Evolutionary conservation across 1,140 invertebrate genomes (phyloP).

Genomic region (Pararge aegeria): DNA sequence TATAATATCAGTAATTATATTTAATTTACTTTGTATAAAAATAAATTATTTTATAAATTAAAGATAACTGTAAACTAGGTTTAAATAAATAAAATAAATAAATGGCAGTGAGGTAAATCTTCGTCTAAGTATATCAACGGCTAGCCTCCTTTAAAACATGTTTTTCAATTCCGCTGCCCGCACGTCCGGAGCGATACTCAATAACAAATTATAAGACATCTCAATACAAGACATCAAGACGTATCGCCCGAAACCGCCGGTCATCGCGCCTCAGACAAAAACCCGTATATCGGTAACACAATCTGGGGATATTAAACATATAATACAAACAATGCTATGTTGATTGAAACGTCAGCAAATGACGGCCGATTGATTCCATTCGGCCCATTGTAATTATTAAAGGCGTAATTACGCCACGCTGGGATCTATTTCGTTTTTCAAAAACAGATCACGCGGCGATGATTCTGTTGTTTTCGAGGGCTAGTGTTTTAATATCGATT

Average conservation of each 20-base stretch:
- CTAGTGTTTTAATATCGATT: constrained; percentile 46
- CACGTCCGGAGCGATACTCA: constrained; percentile 28
- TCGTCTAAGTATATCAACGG: neutral
- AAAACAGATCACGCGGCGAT: constrained; percentile 34
- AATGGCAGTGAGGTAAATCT: neutral
- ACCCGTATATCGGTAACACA: constrained; percentile 71
- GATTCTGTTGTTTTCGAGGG: constrained; percentile 37
- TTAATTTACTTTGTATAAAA: no score
- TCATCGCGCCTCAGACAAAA: constrained; percentile 53
- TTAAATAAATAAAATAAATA: neutral
- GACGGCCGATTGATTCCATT: constrained; percentile 39
- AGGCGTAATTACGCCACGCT: constrained; percentile 41
- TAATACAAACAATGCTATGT: constrained; percentile 70
- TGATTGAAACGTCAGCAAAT: constrained; percentile 73
- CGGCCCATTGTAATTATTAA: constrained; percentile 44
- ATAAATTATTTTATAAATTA: no score
- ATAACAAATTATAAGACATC: constrained; percentile 38
- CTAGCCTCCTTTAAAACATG: constrained; percentile 14
- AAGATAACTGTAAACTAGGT: neutral
- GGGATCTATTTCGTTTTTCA: constrained; percentile 39
- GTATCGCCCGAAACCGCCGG: constrained; percentile 40
- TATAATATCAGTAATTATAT: no score
- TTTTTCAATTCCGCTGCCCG: constrained; percentile 25
- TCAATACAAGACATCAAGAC: constrained; percentile 31
- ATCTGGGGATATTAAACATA: constrained; percentile 71